Percentiles rank a stretch among this genome's conserved stretches.
Evolutionary conservation across 1,140 invertebrate genomes (phyloP).

Genomic region (Cydia splendana): DNA sequence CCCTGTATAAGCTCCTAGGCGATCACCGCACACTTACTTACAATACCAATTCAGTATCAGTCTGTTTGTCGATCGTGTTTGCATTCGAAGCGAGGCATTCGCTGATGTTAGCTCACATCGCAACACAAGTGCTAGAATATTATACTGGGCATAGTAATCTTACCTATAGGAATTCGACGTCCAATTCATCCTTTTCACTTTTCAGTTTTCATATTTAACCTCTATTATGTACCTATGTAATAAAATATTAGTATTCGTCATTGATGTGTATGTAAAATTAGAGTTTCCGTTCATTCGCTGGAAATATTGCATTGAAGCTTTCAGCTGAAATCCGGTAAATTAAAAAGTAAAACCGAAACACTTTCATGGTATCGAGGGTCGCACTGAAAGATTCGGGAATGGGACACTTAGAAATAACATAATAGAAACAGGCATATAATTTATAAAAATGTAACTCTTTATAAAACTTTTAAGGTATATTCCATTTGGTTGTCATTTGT

Average conservation of each 20-base stretch:
- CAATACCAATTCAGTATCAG: conserved; percentile 38
- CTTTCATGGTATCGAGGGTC: too few relatives aligned
- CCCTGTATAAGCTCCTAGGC: background rate
- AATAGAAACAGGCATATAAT: too few relatives aligned
- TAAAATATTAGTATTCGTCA: background rate
- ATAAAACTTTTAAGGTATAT: too few relatives aligned
- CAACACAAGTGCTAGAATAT: background rate
- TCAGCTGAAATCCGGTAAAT: too few relatives aligned
- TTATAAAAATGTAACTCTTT: too few relatives aligned
- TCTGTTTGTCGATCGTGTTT: conserved; percentile 39
- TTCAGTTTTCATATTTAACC: background rate
- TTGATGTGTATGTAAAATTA: background rate
- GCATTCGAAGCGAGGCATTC: background rate
- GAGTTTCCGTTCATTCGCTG: too few relatives aligned
- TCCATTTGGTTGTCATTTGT: too few relatives aligned
- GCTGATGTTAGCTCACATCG: background rate
- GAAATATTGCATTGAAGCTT: too few relatives aligned
- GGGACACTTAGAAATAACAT: too few relatives aligned
- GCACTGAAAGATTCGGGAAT: too few relatives aligned
- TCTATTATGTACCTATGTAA: background rate
- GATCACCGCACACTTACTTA: background rate
- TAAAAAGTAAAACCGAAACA: background rate
- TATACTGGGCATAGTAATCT: background rate
- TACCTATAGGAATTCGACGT: background rate
- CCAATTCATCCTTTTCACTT: background rate